phyloP scores from a whole-genome alignment of 2,113 vertebrate genomes.

The Neolamprologus ventralis region DNA sequence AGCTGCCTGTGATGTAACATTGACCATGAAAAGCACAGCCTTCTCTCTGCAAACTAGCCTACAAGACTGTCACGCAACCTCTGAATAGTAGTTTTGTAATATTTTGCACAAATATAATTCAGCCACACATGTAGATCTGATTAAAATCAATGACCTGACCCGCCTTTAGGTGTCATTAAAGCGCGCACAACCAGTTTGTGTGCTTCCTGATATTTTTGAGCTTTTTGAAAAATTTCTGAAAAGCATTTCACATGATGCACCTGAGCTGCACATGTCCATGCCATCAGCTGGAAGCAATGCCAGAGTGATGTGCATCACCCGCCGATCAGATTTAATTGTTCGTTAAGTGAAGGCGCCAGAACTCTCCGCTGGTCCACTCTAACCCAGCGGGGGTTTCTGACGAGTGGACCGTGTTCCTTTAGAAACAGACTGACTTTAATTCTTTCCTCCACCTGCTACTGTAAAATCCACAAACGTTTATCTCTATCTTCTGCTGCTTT shows the following conservation, averaged over 20 bases:
- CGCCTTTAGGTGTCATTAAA: not conserved
- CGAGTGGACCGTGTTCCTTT: not conserved
- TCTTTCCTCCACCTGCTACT: not conserved
- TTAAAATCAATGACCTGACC: rapidly evolving
- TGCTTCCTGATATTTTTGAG: not conserved
- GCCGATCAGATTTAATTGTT: not conserved
- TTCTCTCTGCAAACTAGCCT: not conserved
- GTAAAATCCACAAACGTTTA: not conserved
- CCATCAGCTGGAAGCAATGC: not conserved
- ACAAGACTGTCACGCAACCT: rapidly evolving
- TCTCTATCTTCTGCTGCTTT: not conserved
- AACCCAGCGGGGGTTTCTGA: not conserved
- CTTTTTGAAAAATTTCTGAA: not conserved
- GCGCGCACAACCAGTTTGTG: not conserved
- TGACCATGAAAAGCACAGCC: not conserved
- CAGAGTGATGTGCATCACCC: not conserved
- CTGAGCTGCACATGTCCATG: not conserved
- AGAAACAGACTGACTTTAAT: not conserved
- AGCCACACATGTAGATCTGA: not conserved
- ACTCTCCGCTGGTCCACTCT: not conserved
- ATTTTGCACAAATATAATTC: not conserved
- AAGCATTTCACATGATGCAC: not conserved
- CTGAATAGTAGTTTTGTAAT: not conserved
- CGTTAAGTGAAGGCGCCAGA: not conserved
- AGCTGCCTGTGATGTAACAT: not conserved